These are phyloP conservation scores for Campoplex capitator DNA, from an alignment of 2,888 invertebrate species.

Conservation along the genomic window DNA sequence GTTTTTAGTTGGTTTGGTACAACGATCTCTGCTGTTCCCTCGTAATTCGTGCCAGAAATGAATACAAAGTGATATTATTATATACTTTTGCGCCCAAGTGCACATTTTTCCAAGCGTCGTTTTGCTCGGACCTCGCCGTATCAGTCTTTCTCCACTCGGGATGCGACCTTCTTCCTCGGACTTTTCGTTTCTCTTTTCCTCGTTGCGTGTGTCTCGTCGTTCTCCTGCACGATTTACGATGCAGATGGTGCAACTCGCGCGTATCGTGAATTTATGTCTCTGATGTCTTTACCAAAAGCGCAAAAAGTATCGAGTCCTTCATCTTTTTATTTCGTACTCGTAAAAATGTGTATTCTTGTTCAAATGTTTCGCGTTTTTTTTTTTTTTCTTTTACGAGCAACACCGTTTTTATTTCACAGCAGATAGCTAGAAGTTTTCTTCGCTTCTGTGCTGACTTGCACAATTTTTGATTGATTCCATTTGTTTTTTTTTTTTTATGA, in stretches of 20 bases:
- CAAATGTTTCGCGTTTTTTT: slow-evolving; percentile 27
- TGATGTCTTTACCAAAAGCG: slow-evolving; percentile 53
- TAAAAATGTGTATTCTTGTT: slow-evolving; percentile 42
- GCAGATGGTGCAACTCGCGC: slow-evolving; percentile 61
- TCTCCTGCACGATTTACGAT: slow-evolving; percentile 65
- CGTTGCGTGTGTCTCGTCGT: slow-evolving; percentile 27
- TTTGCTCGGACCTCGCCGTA: slow-evolving; percentile 23
- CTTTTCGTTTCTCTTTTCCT: slow-evolving; percentile 31
- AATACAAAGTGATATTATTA: slow-evolving; percentile 65
- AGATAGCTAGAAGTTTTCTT: not conserved
- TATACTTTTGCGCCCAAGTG: slow-evolving; percentile 51
- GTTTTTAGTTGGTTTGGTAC: slow-evolving; percentile 46
- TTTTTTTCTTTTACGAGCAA: slow-evolving; percentile 6
- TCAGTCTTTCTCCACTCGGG: slow-evolving; percentile 52
- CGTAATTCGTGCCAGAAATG: slow-evolving; percentile 54
- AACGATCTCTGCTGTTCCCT: slow-evolving; percentile 47
- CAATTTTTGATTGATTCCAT: not conserved
- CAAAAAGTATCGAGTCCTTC: slow-evolving; percentile 44
- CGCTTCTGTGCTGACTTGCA: not conserved
- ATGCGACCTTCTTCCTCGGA: slow-evolving; percentile 64
- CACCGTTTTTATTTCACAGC: slow-evolving; percentile 15
- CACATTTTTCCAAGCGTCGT: slow-evolving; percentile 32
- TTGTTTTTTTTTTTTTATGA: not conserved
- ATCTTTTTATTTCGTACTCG: slow-evolving; percentile 54
- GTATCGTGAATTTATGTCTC: slow-evolving; percentile 60